Percentiles rank a stretch among this genome's conserved stretches.
These are phyloP conservation scores for Andinoacara biseriatus DNA, from an alignment of 2,113 vertebrate genomes.

Conservation along the genomic window DNA sequence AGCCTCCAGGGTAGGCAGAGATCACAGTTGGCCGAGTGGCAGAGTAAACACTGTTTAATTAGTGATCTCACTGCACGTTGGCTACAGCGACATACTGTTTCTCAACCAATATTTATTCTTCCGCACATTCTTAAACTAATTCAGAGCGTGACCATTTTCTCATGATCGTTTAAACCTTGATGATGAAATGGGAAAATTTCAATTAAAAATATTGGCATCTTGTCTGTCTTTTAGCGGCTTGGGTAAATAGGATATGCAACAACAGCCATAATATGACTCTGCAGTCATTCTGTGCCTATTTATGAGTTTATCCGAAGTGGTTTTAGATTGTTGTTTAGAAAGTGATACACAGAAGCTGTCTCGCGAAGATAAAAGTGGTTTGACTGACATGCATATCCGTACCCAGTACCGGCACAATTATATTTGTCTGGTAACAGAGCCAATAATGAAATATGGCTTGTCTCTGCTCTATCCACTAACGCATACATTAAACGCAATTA, in stretches of 20 bases:
- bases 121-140: neutral
- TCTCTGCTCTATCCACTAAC: neutral
- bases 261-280: neutral
- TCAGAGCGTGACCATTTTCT: neutral
- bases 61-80: constrained; percentile 27
- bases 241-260: neutral
- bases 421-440: neutral
- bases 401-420: neutral
- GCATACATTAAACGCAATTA: constrained; percentile 17
- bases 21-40: constrained; percentile 37
- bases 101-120: neutral
- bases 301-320: neutral
- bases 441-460: neutral
- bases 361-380: neutral
- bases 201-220: neutral
- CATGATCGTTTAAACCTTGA: neutral
- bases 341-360: neutral
- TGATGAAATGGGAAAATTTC: neutral
- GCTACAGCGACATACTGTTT: neutral
- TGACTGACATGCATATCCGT: neutral
- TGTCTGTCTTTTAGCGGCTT: neutral
- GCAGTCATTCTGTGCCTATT: neutral
- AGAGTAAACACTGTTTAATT: constrained; percentile 63
- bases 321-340: neutral
- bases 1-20: constrained; percentile 43